A percentile compares a stretch with the other conserved stretches of the same genome.
Conservation (phyloP, 1,140 invertebrate genomes). For the Zaprionus taronus region DNA sequence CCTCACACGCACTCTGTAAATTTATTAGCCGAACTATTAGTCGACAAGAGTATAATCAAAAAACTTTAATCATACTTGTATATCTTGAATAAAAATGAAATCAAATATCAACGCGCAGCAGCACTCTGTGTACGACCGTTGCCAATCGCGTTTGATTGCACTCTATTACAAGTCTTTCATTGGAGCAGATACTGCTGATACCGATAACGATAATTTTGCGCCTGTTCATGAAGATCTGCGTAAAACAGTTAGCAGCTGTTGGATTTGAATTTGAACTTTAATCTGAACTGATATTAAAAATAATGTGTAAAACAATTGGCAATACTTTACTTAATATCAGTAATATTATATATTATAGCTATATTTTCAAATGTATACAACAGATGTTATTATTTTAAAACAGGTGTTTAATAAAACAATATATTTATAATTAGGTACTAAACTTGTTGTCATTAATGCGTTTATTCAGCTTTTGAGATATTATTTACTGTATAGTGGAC, state of each 20-base stretch:
- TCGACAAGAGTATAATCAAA: not conserved
- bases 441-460: no score
- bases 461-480: no score
- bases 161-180: constrained; percentile 39
- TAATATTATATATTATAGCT: no score
- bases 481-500: no score
- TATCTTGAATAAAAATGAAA: constrained; percentile 20
- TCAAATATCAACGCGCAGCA: constrained; percentile 16
- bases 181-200: constrained; percentile 21
- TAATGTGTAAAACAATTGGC: not conserved
- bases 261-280: constrained; percentile 14
- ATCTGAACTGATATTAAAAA: not conserved
- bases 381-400: no score
- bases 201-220: constrained; percentile 34
- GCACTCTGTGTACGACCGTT: constrained; percentile 26
- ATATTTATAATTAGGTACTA: no score
- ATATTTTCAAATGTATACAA: no score
- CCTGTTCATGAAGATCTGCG: constrained; percentile 1
- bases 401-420: no score
- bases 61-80: constrained; percentile 10
- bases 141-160: constrained; percentile 47
- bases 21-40: constrained; percentile 6
- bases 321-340: no score
- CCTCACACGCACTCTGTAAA: constrained; percentile 4
- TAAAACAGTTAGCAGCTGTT: constrained; percentile 4